Conservation (phyloP, 2,797 vertebrate species). For the Platalea minor region DNA sequence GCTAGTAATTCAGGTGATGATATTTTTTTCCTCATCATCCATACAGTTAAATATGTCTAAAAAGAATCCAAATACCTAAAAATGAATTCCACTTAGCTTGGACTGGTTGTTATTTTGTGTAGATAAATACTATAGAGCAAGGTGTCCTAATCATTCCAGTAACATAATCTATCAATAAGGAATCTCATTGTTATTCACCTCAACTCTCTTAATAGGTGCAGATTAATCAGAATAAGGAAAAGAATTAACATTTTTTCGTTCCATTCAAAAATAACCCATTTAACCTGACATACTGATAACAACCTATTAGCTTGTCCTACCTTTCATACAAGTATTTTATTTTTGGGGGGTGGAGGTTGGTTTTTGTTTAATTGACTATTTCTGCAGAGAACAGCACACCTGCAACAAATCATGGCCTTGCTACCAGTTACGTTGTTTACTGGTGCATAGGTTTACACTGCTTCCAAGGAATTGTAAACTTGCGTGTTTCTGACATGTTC, state of each 20-base stretch:
- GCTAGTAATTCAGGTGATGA: not conserved
- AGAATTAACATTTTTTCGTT: not conserved
- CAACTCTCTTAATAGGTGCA: not conserved
- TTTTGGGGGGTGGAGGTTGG: fast-evolving
- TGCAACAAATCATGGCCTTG: not conserved
- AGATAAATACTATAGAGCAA: not conserved
- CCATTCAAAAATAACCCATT: not conserved
- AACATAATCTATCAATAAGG: not conserved
- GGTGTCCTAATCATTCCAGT: not conserved
- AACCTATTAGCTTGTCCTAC: not conserved
- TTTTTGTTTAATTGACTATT: not conserved
- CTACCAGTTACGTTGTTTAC: not conserved
- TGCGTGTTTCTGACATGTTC: not conserved
- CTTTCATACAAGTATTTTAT: not conserved
- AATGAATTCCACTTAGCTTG: not conserved
- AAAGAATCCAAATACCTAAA: not conserved
- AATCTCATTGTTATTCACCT: not conserved
- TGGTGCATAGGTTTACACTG: not conserved
- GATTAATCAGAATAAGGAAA: not conserved
- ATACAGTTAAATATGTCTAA: not conserved
- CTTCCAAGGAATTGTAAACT: not conserved
- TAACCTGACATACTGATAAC: not conserved
- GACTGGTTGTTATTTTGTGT: not conserved
- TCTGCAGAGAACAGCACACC: not conserved
- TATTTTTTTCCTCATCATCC: not conserved